A percentile compares a stretch with the other conserved stretches of the same genome.
Conservation (phyloP, 2,888 invertebrate genomes). For the Nematopogon swammerdamellus region DNA sequence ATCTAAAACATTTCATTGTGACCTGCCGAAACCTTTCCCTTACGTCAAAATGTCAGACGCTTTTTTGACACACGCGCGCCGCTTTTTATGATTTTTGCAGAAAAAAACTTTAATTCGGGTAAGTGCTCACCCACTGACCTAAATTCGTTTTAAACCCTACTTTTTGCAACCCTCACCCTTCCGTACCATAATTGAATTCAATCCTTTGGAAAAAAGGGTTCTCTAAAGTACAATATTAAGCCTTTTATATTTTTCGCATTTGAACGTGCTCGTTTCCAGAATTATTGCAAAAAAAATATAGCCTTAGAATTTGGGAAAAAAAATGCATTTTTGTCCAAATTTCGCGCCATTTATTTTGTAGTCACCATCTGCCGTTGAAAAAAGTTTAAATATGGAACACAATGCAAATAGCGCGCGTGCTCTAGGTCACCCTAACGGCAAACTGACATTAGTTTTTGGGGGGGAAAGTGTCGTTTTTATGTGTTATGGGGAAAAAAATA, state of each 20-base stretch:
- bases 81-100: conserved; percentile 18
- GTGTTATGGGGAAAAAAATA: conserved; percentile 38
- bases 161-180: conserved; percentile 38
- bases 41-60: conserved; percentile 17
- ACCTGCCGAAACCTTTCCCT: conserved; percentile 25
- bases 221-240: conserved; percentile 39
- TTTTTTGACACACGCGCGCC: conserved; percentile 48
- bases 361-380: conserved; percentile 44
- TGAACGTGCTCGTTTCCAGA: not conserved
- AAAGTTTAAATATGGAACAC: conserved; percentile 26
- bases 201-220: conserved; percentile 56
- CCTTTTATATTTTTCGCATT: conserved; percentile 22
- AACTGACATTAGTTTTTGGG: conserved; percentile 47
- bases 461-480: conserved; percentile 45
- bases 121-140: conserved; percentile 42
- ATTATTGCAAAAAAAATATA: not conserved
- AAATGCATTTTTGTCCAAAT: conserved; percentile 49
- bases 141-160: conserved; percentile 31
- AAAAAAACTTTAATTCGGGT: conserved; percentile 34
- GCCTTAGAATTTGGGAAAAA: conserved; percentile 21
- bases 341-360: conserved; percentile 47
- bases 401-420: conserved; percentile 50
- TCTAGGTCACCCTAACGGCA: conserved; percentile 15
- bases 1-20: conserved; percentile 45
- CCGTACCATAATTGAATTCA: conserved; percentile 42